Evolutionary conservation across 2,888 invertebrate genomes (phyloP).

Genomic region (Drosophila longiperda): DNA sequence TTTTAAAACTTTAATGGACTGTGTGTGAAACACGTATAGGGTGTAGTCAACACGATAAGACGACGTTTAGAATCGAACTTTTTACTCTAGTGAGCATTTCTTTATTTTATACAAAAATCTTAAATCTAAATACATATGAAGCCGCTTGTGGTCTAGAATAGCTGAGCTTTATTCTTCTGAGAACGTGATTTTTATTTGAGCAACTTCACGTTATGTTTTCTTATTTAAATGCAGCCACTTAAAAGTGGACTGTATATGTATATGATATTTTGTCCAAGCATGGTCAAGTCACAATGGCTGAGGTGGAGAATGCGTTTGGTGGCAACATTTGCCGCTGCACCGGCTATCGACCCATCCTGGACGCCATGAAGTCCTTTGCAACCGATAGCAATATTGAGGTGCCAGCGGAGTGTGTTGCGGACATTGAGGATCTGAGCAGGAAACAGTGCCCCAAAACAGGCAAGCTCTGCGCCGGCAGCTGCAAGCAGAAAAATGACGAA

Average conservation of each 20-base stretch:
- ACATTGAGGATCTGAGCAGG: slow-evolving; percentile 84
- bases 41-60: too few relatives aligned
- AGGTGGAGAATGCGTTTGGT: slow-evolving; percentile 91
- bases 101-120: too few relatives aligned
- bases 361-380: slow-evolving; percentile 91
- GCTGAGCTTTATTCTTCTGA: too few relatives aligned
- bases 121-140: too few relatives aligned
- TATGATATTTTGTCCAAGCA: too few relatives aligned
- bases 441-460: slow-evolving; percentile 85
- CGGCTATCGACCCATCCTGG: slow-evolving; percentile 91
- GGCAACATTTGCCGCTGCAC: slow-evolving; percentile 93
- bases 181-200: too few relatives aligned
- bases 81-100: too few relatives aligned
- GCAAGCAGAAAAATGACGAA: slow-evolving; percentile 57
- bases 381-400: slow-evolving; percentile 86
- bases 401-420: slow-evolving; percentile 85
- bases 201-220: too few relatives aligned
- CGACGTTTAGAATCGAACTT: too few relatives aligned
- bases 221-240: too few relatives aligned
- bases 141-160: too few relatives aligned
- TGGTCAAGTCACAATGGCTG: slow-evolving; percentile 87
- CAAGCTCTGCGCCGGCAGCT: slow-evolving; percentile 81
- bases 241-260: too few relatives aligned
- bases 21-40: neutral
- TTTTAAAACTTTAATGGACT: neutral